Base-by-base conservation (phyloP, 2,797 vertebrate species). In the Okamejei kenojei region DNA sequence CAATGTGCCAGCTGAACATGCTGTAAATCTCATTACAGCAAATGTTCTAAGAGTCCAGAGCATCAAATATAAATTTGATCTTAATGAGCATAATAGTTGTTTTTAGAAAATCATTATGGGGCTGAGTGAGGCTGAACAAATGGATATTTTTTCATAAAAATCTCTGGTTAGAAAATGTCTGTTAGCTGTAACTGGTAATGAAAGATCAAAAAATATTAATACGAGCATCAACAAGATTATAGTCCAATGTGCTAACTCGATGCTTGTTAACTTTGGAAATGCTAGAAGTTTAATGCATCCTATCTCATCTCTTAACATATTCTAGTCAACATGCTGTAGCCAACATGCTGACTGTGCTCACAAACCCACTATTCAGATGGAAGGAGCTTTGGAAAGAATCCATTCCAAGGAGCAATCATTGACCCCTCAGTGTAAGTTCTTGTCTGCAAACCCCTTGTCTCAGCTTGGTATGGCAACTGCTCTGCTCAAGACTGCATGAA, bases 21-120 rank as follows among this genome's bases (percentile, higher is more conserved):
- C 38, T 91, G 35, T 74, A 58, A 92, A 38, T 54, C 38, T 58
- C 38, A 74, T 76, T 76, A 54, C 7, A 92, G 19, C 26, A 92
- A 73, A 74, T 92, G 35, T 92, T 73, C 90, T 74, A 7, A 92
- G 54, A 88, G 84, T 10, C 61, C 84, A 88, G 35, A 65, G 63
- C n/a, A 65, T 32, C 84, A 35, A 68, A 63, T 68, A 65, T n/a
- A 88, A 68, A 68, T 88, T 68, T 88, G 61, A 54, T 61, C n/a
- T 88, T 88, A 68, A 68, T 88, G 61, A 68, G 35, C 84, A 21
- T 21, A 88, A 88, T 29, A 68, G 35, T 35, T 88, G 61, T 8
- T 35, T 88, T 68, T 88, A 35, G n/a, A 68, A 88, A 68, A 88
- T 88, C 61, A 88, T 88, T 65, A 68, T 35, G 61, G 61, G 0